Evolutionary conservation across 2,888 invertebrate genomes (phyloP).

Genomic region (Dolomedes plantarius): DNA sequence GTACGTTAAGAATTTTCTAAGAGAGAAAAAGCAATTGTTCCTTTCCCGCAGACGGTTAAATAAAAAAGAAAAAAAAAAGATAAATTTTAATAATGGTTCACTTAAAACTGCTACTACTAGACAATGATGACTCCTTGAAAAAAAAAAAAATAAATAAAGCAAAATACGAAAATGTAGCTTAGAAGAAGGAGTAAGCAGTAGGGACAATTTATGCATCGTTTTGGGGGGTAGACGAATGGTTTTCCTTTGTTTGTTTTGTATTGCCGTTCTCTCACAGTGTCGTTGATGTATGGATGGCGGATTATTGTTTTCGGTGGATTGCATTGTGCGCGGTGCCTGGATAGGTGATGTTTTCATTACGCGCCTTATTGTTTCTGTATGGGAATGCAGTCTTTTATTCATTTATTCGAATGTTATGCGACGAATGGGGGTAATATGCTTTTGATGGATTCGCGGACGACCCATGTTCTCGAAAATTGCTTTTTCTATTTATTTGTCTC

Average conservation of each 20-base stretch:
- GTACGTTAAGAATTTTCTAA: not conserved
- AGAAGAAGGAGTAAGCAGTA: not conserved
- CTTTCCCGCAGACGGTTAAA: not conserved
- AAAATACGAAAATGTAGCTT: constrained; percentile 10
- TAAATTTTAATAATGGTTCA: constrained; percentile 4
- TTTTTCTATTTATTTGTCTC: not conserved
- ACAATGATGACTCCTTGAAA: constrained; percentile 5
- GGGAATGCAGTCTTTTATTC: not conserved
- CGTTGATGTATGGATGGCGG: not conserved
- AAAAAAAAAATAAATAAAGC: too few relatives aligned
- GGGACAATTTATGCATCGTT: not conserved
- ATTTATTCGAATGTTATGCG: not conserved
- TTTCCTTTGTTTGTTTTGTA: not conserved
- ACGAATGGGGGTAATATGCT: not conserved
- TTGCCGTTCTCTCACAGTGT: not conserved
- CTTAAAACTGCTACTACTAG: not conserved
- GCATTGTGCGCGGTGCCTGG: not conserved
- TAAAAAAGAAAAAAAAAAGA: not conserved
- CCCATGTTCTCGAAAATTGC: not conserved
- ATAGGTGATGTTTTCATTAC: not conserved
- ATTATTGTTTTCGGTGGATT: not conserved
- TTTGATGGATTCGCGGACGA: not conserved
- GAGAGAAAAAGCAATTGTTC: constrained; percentile 1
- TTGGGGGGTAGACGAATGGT: not conserved
- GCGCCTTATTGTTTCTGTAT: not conserved